phyloP scores from a whole-genome alignment of 2,113 vertebrate species.

The Arvicanthis niloticus region DNA sequence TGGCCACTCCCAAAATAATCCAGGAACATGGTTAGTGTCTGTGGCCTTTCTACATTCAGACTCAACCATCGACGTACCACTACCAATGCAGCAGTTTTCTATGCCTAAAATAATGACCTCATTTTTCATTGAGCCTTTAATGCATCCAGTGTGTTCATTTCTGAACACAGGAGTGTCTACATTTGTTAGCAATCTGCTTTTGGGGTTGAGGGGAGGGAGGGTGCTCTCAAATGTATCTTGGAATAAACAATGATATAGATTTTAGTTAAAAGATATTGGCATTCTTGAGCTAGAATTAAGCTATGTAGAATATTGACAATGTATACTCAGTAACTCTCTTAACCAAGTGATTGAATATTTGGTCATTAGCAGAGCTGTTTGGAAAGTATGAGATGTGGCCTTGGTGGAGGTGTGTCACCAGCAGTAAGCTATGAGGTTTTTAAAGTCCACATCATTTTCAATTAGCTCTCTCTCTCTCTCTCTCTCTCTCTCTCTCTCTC shows the following conservation, averaged over 20 bases:
- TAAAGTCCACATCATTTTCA: not conserved
- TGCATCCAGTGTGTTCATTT: not conserved
- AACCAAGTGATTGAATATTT: not conserved
- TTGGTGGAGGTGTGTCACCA: not conserved
- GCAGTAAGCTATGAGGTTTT: not conserved
- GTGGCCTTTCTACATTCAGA: not conserved
- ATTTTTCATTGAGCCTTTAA: not conserved
- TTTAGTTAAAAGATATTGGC: not conserved
- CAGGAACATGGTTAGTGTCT: not conserved
- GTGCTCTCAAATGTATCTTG: not conserved
- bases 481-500: not conserved
- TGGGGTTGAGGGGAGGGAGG: too few relatives aligned
- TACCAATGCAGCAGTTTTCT: not conserved
- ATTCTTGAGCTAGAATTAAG: not conserved
- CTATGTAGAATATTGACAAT: not conserved
- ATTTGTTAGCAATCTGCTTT: not conserved
- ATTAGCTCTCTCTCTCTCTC: not conserved
- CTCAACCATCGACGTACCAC: not conserved
- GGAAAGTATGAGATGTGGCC: not conserved
- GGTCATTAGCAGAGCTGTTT: not conserved
- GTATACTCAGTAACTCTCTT: not conserved
- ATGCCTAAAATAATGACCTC: not conserved
- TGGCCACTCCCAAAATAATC: not conserved
- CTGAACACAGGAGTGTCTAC: not conserved
- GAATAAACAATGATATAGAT: not conserved